Evolutionary conservation across 2,113 vertebrate genomes (phyloP), one percentile per base, ranked within the genome.

Genomic region (Mormyrus iriodes): DNA sequence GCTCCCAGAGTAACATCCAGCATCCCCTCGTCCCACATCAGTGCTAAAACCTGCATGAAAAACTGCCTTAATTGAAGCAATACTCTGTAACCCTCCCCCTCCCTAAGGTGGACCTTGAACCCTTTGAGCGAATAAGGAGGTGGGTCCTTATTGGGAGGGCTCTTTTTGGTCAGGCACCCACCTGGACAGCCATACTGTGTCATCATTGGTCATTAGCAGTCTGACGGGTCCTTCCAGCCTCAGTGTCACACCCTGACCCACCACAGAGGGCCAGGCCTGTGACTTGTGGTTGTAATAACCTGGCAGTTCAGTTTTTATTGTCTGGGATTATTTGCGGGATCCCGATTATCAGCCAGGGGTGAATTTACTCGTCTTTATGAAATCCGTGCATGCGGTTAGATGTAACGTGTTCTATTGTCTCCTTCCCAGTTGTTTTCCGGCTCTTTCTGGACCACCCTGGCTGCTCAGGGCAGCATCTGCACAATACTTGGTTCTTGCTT

Each of bases 311-410:
- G 97, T 97, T 98, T 97, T 99, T 98, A 99, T 98, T 98, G 98
- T 97, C 94, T 96, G 95, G 96, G 97, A 98, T 98, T 99, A 99
- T 99, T 98, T 99, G 98, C 97, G 95, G 97, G 97, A 96, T 97
- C 96, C 97, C 98, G 98, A 99, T 99, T 98, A 99, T 98, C 98
- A 97, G 98, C 97, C 98, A 96, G 97, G 99, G 98, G 97, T 97
- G 97, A 97, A 96, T 98, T 97, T 97, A 96, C 95, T 95, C 92
- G 96, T 95, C 96, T 97, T 99, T 98, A 97, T 98, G 97, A 98
- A 98, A 96, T 96, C 96, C 94, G 48, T 94, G 31, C 52, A 96
- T 96, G 95, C 97, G 96, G 95, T 96, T 96, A 95, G 93, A 96
- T 95, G 95, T 97, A 98, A 98, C 97, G 97, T 97, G 97, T 97